Evolutionary conservation across 2,797 vertebrate species (phyloP), one percentile per base, ranked within the genome.

Genomic region (Octomys mimax): DNA sequence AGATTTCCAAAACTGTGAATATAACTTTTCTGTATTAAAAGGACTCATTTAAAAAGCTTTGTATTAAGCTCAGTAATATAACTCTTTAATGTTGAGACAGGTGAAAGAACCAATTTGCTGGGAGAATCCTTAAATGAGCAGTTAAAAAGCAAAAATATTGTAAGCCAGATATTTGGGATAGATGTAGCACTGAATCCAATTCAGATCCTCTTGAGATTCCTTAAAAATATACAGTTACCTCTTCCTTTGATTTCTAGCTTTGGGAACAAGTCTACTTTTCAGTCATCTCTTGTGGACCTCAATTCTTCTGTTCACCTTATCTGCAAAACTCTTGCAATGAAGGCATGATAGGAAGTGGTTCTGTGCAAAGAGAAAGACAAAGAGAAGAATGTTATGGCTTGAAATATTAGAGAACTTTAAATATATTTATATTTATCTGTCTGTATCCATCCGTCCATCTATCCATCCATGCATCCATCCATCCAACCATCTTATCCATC

Each of bases 1-100:
- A 78, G 7, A 31, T 31, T 93, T 75, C n/a, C 68, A 9, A 93
- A 87, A 36, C 2, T 70, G 87, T 66, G 14, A 84, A 91, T 85
- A 18, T 36, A 42, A 82, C 92, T 93, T 92, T 28, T 68, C 66
- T 52, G 26, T 91, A 84, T 73, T 95, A 8, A 49, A 39, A 83
- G 92, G 64, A 87, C 75, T 81, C 1, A 70, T 70, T 94, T 39
- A 42, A 61, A 70, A 61, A 54, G 9, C 5, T 82, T 86, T 81
- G 61, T 70, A 89, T 4, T 39, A 89, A 59, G 9, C 71, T 71
- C 5, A 77, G 61, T 42, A 14, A 84, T 54, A 64, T 33, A 79
- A 62, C 68, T 92, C 73, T 95, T 73, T n/a, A 39, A 39, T 75
- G 26, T 77, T 61, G 46, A 80, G 24, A 68, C 33, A 21, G 8